Percentiles rank a stretch among this genome's conserved stretches.
Conservation (phyloP, 2,888 invertebrate species). For the Drosophila antonietae region DNA sequence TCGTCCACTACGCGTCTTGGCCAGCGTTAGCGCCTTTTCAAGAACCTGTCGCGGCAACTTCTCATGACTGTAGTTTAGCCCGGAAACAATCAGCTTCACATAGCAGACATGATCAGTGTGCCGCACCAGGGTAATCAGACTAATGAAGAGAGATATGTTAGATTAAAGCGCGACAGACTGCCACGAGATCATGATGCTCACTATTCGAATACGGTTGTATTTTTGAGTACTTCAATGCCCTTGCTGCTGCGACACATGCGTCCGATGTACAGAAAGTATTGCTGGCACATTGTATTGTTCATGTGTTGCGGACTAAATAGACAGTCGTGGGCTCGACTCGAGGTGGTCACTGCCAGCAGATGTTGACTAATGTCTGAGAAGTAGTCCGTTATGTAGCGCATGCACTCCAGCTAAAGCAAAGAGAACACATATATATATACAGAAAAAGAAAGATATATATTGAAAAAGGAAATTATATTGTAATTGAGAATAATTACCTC, state of each 20-base stretch:
- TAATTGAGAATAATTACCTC: slow-evolving; percentile 61
- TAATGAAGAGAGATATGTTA: slow-evolving; percentile 77
- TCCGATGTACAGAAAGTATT: slow-evolving; percentile 97
- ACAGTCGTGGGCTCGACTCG: slow-evolving; percentile 93
- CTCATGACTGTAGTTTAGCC: slow-evolving; percentile 92
- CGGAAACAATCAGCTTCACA: slow-evolving; percentile 96
- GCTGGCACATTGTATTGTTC: slow-evolving; percentile 95
- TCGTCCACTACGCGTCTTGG: slow-evolving; percentile 86
- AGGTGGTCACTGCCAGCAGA: slow-evolving; percentile 89
- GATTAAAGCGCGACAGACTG: neutral
- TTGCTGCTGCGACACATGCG: slow-evolving; percentile 90
- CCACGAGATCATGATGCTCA: slow-evolving; percentile 82
- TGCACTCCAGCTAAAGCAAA: slow-evolving; percentile 87
- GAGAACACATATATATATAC: no score
- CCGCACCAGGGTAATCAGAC: slow-evolving; percentile 91
- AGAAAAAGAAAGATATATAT: no score
- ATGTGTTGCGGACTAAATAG: slow-evolving; percentile 95
- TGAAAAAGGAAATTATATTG: neutral
- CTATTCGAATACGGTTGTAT: slow-evolving; percentile 91
- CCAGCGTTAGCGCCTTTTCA: slow-evolving; percentile 85
- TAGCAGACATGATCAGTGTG: slow-evolving; percentile 95
- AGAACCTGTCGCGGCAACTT: slow-evolving; percentile 87
- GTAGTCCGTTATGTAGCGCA: slow-evolving; percentile 90
- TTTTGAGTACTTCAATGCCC: slow-evolving; percentile 90
- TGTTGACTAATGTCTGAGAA: slow-evolving; percentile 92